Conservation (phyloP, 30 jellyfish, hydroid and myxozoan species). For the Mastigias papua region DNA sequence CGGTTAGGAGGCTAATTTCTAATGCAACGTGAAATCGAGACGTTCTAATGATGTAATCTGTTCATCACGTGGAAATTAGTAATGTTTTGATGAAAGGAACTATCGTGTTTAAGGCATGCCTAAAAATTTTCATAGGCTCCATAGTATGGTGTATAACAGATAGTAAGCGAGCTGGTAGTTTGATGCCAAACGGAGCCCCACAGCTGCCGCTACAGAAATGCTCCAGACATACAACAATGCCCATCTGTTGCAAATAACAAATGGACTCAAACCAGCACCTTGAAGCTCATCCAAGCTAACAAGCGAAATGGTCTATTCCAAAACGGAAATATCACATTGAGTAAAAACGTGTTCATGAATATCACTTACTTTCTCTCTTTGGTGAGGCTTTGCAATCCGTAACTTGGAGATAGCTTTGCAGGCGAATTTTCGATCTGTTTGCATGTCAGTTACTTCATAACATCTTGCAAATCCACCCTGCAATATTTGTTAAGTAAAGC, state of each 20-base stretch:
- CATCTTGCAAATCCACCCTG: slow-evolving; percentile 99
- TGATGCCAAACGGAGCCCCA: background rate
- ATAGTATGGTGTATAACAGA: too few relatives aligned
- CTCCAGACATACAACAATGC: background rate
- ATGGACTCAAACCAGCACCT: background rate
- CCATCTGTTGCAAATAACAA: background rate
- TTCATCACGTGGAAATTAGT: background rate
- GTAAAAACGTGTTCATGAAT: too few relatives aligned
- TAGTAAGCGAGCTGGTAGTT: background rate
- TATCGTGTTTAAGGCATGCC: too few relatives aligned
- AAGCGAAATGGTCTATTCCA: too few relatives aligned
- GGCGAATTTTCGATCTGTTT: slow-evolving; percentile 96
- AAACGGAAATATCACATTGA: too few relatives aligned
- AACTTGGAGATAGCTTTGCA: slow-evolving; percentile 99
- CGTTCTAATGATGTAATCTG: slow-evolving; percentile 13
- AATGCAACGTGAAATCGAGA: slow-evolving; percentile 22
- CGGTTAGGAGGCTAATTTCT: background rate
- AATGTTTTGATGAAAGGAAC: background rate
- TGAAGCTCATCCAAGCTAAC: background rate
- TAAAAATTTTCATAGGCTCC: too few relatives aligned
- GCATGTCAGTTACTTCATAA: slow-evolving; percentile 98
- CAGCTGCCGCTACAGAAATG: background rate
- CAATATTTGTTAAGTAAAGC: background rate
- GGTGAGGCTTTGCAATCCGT: slow-evolving; percentile 98
- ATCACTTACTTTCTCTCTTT: slow-evolving; percentile 86